Base-by-base conservation (phyloP, 2,888 invertebrate genomes). In the Epsilonema sp. region DNA sequence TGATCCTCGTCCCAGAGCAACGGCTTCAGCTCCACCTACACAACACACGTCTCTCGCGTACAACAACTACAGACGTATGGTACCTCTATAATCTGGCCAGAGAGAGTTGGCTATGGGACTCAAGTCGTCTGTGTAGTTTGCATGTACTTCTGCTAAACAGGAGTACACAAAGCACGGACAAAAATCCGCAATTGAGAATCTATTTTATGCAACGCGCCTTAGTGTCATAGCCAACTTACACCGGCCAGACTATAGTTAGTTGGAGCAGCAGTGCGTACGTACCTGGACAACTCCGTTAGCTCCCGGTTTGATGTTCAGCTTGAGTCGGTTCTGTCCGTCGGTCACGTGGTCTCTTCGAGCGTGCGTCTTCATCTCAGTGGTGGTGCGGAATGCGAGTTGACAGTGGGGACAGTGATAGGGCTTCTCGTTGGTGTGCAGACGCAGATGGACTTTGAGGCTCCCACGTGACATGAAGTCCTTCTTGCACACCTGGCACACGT, bases 361-460 rank as follows among this genome's bases (percentile, higher is more conserved):
- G 55, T 79, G 79, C 26, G 74, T 73, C 59, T 76, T 77, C 38
- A 75, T 67, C 55, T 78, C 77, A 1, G 77, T 77, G 0, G 76
- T 74, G 1, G 78, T 79, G 36, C 78, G 67, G 61, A 79, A 79
- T 49, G 70, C 67, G 51, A 71, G 65, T n/a, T 71, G 69, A 61
- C 89, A 90, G 63, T 84, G 77, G 0, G 80, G 81, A 67, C 90
- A 90, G 45, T 73, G 73, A 67, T 80, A 86, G 0, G 87, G 85
- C 63, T 11, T 3, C 31, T 37, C 45, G 42, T 48, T 64, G 11
- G 66, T 67, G 52, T 68, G 67, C 3, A 67, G 56, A 16, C 67
- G 52, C 65, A 67, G 65, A 54, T 68, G 68, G 13, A 38, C 38
- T 46, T 49, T 44, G 16, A 44, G 44, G 16, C 37, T 23, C 23